A percentile compares a stretch with the other conserved stretches of the same genome.
phyloP scores from a whole-genome alignment of 2,797 vertebrate species.

The Aulostomus chinensis region DNA sequence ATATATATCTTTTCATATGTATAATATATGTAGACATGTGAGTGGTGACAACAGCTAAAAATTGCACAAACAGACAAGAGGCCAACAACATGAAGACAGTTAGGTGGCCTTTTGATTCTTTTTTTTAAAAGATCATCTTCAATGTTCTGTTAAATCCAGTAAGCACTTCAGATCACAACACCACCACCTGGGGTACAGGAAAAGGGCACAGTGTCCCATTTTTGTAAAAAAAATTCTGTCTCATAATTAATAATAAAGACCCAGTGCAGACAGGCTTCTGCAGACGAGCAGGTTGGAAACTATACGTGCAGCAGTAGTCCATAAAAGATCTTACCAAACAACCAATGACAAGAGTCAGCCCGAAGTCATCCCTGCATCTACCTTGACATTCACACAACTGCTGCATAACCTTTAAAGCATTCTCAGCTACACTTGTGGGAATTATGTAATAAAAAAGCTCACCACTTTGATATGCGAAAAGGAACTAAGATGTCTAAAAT shows the following conservation, averaged over 20 bases:
- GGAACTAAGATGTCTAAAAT: slow-evolving; percentile 13
- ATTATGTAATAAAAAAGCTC: slow-evolving; percentile 32
- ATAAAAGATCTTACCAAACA: slow-evolving; percentile 44
- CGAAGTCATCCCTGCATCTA: slow-evolving; percentile 5
- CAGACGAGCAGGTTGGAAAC: slow-evolving; percentile 20
- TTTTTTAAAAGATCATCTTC: no score
- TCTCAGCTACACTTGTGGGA: slow-evolving; percentile 24
- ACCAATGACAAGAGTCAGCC: not conserved
- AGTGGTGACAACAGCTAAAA: slow-evolving; percentile 58
- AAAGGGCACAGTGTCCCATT: slow-evolving; percentile 13
- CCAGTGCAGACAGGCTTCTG: slow-evolving; percentile 15
- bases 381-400: slow-evolving; percentile 11
- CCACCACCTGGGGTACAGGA: slow-evolving; percentile 20
- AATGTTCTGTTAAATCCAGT: slow-evolving; percentile 11
- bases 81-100: not conserved
- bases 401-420: slow-evolving; percentile 8
- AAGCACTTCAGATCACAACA: no score
- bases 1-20: slow-evolving; percentile 20
- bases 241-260: slow-evolving; percentile 43
- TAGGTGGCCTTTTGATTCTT: not conserved
- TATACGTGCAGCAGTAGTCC: slow-evolving; percentile 20
- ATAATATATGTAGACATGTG: slow-evolving; percentile 21
- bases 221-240: slow-evolving; percentile 11
- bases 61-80: slow-evolving; percentile 15
- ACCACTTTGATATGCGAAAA: slow-evolving; percentile 8